Conservation (phyloP, 2,113 vertebrate species). For the Lophura nycthemera region DNA sequence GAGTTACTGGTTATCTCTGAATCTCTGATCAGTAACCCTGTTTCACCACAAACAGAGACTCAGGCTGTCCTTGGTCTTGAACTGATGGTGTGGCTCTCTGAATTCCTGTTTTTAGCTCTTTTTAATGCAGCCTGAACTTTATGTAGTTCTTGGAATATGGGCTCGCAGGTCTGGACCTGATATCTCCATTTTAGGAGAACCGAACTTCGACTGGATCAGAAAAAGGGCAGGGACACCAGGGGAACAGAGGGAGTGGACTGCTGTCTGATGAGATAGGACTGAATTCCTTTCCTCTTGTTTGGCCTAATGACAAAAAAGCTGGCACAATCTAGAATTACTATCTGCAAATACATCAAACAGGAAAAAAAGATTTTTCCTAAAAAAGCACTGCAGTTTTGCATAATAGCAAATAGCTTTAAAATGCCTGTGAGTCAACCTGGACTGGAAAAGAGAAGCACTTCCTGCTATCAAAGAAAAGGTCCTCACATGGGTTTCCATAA, state of each 20-base stretch:
- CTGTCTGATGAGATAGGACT: neutral
- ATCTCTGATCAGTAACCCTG: neutral
- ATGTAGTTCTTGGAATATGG: neutral
- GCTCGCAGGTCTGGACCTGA: neutral
- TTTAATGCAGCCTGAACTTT: neutral
- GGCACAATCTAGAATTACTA: neutral
- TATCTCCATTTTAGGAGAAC: neutral
- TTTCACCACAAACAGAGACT: neutral
- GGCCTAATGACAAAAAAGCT: neutral
- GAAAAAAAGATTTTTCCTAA: neutral
- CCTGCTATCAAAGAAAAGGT: neutral
- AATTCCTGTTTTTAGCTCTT: neutral
- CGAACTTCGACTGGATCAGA: neutral
- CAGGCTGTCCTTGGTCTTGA: neutral
- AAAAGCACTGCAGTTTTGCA: neutral
- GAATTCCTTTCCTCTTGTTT: neutral
- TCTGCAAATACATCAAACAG: neutral
- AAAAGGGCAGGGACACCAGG: neutral
- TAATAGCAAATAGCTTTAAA: neutral
- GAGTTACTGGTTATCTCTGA: neutral
- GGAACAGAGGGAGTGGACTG: neutral
- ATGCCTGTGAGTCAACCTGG: neutral
- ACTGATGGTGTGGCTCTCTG: neutral
- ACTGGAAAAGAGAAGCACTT: neutral
- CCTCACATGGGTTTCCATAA: rapidly evolving